Conservation (phyloP, 2,888 invertebrate species). For the Xestia xanthographa region DNA sequence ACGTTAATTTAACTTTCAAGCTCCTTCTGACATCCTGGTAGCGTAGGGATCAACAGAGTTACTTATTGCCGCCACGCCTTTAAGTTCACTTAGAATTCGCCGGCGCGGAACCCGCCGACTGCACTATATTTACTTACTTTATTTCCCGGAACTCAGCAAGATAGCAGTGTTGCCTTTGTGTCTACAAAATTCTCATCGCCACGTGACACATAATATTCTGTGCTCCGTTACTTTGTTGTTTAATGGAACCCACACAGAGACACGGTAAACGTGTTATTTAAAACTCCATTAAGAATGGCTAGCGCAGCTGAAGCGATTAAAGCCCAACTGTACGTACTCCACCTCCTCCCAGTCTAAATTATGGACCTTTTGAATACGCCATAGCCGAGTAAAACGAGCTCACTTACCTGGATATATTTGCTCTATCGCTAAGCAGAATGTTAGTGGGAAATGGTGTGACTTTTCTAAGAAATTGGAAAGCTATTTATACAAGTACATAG, state of each 20-base stretch:
- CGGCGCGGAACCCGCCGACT: slow-evolving; percentile 2
- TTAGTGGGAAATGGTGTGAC: slow-evolving; percentile 23
- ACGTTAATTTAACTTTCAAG: slow-evolving; percentile 31
- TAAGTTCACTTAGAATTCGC: slow-evolving; percentile 4
- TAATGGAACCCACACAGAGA: slow-evolving; percentile 39
- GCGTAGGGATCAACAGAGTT: slow-evolving; percentile 8
- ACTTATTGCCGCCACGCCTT: slow-evolving; percentile 19
- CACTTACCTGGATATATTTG: slow-evolving; percentile 52
- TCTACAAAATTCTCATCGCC: slow-evolving; percentile 19
- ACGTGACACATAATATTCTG: slow-evolving; percentile 23
- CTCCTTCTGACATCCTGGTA: slow-evolving; percentile 19
- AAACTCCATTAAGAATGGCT: slow-evolving; percentile 61
- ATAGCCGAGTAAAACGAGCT: slow-evolving; percentile 49
- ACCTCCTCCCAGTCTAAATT: slow-evolving; percentile 49
- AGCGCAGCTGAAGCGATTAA: slow-evolving; percentile 57
- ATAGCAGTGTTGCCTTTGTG: slow-evolving; percentile 14
- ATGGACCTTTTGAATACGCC: slow-evolving; percentile 59
- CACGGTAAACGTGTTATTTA: slow-evolving; percentile 53
- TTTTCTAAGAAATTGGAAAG: slow-evolving; percentile 22
- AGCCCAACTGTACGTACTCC: slow-evolving; percentile 47
- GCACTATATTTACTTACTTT: slow-evolving; percentile 7
- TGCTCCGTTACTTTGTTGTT: slow-evolving; percentile 30
- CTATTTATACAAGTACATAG: neutral
- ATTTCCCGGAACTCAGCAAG: slow-evolving; percentile 6
- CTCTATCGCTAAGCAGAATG: slow-evolving; percentile 38